Conservation (phyloP, 2,113 vertebrate genomes). For the Saimiri boliviensis region DNA sequence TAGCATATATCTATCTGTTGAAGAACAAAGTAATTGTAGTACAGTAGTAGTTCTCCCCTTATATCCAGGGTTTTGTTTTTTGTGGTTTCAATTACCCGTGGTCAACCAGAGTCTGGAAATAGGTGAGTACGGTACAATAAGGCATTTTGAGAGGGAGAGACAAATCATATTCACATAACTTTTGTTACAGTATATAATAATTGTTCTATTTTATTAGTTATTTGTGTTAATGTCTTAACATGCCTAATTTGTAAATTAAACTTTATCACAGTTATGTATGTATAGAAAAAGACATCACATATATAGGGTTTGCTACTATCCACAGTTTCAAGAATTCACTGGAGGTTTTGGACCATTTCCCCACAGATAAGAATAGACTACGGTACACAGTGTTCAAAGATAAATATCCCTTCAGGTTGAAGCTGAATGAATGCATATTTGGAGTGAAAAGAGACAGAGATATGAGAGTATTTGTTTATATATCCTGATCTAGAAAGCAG, state of each 20-base stretch:
- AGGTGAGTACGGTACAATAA: background rate
- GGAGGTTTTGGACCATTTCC: background rate
- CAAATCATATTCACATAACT: background rate
- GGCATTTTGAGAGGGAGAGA: background rate
- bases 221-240: background rate
- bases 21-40: background rate
- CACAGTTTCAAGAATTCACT: background rate
- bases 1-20: background rate
- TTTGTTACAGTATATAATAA: background rate
- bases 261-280: background rate
- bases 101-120: background rate
- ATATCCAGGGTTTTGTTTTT: background rate
- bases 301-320: background rate
- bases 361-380: background rate
- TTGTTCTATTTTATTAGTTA: background rate
- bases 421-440: background rate
- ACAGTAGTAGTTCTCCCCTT: background rate
- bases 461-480: background rate
- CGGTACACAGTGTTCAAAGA: background rate
- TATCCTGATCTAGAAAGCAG: background rate
- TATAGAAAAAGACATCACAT: background rate
- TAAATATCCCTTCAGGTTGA: background rate
- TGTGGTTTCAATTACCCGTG: background rate
- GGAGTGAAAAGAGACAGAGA: background rate
- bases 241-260: background rate